Percentiles rank a stretch among this genome's conserved stretches.
These are phyloP conservation scores for Siphlonurus alternatus DNA, from an alignment of 2,888 invertebrate genomes.

Conservation along the genomic window DNA sequence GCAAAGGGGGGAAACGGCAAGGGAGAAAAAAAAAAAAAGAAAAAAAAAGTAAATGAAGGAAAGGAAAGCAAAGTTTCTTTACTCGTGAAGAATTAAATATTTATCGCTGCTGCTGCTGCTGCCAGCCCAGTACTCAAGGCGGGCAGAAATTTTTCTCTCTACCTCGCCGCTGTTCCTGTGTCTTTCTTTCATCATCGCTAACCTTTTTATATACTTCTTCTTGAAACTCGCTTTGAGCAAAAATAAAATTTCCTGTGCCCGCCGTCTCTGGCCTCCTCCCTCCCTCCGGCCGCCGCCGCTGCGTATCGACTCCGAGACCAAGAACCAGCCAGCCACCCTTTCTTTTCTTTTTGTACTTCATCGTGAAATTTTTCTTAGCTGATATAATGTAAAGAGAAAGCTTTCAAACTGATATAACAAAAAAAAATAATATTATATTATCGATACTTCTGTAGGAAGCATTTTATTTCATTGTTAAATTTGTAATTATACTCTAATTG, in stretches of 20 bases:
- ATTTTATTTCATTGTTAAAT: too few relatives aligned
- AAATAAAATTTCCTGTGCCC: not conserved
- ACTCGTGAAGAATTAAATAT: not conserved
- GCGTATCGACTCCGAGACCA: not conserved
- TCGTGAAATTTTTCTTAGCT: too few relatives aligned
- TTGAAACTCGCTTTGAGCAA: not conserved
- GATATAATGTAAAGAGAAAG: too few relatives aligned
- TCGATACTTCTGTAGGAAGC: too few relatives aligned
- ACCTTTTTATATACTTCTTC: not conserved
- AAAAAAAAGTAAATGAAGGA: not conserved
- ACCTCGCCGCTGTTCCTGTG: not conserved
- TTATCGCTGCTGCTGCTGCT: not conserved
- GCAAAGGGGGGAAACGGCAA: not conserved
- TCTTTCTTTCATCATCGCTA: not conserved
- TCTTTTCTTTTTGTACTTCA: not conserved
- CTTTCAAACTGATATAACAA: too few relatives aligned
- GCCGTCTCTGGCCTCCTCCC: not conserved
- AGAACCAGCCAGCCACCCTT: not conserved
- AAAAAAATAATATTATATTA: too few relatives aligned
- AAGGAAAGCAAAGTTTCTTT: not conserved
- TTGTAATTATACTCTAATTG: too few relatives aligned
- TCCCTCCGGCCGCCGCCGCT: not conserved
- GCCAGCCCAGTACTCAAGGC: not conserved
- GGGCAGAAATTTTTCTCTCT: not conserved
- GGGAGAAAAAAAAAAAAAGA: not conserved